Evolutionary conservation across 2,888 invertebrate genomes (phyloP).

Genomic region (Linhomoeus sp.): DNA sequence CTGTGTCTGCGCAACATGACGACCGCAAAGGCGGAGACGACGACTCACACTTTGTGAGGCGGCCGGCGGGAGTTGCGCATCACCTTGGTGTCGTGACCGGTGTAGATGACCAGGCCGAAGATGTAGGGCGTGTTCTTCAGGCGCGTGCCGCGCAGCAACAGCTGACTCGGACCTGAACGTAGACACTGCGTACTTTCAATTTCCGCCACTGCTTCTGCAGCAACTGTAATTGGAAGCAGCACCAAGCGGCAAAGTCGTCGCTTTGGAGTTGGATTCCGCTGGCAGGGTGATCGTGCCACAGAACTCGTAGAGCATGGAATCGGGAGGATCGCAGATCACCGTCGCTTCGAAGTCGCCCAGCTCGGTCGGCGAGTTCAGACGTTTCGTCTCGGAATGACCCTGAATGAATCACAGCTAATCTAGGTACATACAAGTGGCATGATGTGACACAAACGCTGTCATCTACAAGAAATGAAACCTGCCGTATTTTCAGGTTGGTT

Average conservation of each 20-base stretch:
- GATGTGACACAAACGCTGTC: too few relatives aligned
- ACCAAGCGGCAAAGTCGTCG: too few relatives aligned
- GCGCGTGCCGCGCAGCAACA: slow-evolving; percentile 82
- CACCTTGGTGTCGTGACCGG: slow-evolving; percentile 93
- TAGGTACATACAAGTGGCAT: too few relatives aligned
- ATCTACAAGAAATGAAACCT: too few relatives aligned
- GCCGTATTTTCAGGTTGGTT: slow-evolving; percentile 91
- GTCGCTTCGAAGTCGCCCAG: slow-evolving; percentile 52
- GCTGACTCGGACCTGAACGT: slow-evolving; percentile 58
- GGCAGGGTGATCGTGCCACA: slow-evolving; percentile 59
- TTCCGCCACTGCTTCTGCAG: too few relatives aligned
- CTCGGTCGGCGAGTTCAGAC: slow-evolving; percentile 48
- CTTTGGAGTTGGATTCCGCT: too few relatives aligned
- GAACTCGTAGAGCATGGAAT: slow-evolving; percentile 87
- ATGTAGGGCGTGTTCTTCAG: slow-evolving; percentile 89
- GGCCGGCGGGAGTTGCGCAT: slow-evolving; percentile 74
- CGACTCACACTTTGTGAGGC: slow-evolving; percentile 65
- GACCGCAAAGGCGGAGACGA: too few relatives aligned
- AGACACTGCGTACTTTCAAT: too few relatives aligned
- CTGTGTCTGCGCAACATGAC: too few relatives aligned
- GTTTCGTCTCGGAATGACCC: slow-evolving; percentile 56
- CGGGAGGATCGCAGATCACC: slow-evolving; percentile 85
- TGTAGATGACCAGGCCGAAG: slow-evolving; percentile 76
- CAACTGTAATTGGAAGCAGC: too few relatives aligned
- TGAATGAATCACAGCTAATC: slow-evolving; percentile 16